A percentile compares a stretch with the other conserved stretches of the same genome.
phyloP scores from a whole-genome alignment of 2,797 vertebrate species.

The Falco columbarius region DNA sequence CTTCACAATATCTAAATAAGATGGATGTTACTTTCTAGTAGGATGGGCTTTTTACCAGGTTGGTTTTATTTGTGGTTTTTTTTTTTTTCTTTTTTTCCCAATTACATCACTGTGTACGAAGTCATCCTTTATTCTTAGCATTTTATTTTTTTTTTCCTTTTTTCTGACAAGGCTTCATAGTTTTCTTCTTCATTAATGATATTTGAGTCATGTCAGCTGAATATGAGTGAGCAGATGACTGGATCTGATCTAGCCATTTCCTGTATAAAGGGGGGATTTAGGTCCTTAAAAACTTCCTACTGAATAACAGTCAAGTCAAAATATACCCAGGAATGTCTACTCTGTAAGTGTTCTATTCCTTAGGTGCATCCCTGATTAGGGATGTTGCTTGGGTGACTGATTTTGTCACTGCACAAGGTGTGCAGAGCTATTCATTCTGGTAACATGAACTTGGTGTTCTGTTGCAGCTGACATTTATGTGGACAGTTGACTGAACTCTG shows the following conservation, averaged over 20 bases:
- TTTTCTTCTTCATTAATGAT: neutral
- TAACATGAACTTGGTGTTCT: neutral
- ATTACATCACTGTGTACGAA: neutral
- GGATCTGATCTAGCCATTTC: neutral
- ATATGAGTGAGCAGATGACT: neutral
- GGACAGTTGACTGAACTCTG: neutral
- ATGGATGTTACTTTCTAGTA: constrained; percentile 1
- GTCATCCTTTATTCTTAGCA: neutral
- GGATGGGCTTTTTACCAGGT: neutral
- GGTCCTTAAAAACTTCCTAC: neutral
- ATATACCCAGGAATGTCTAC: neutral
- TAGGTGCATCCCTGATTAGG: neutral
- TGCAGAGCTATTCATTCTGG: neutral
- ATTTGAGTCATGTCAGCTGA: neutral
- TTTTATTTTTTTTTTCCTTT: neutral
- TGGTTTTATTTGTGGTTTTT: no score
- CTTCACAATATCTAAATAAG: constrained; percentile 28
- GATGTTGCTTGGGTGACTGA: neutral
- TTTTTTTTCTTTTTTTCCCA: rapidly evolving
- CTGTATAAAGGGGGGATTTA: neutral
- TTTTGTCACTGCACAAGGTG: neutral
- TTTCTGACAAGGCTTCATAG: neutral
- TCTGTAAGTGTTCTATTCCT: neutral
- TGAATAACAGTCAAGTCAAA: neutral
- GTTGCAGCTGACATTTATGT: neutral